These are phyloP conservation scores for Ciconia boyciana DNA, from an alignment of 2,113 vertebrate genomes.

Conservation along the genomic window DNA sequence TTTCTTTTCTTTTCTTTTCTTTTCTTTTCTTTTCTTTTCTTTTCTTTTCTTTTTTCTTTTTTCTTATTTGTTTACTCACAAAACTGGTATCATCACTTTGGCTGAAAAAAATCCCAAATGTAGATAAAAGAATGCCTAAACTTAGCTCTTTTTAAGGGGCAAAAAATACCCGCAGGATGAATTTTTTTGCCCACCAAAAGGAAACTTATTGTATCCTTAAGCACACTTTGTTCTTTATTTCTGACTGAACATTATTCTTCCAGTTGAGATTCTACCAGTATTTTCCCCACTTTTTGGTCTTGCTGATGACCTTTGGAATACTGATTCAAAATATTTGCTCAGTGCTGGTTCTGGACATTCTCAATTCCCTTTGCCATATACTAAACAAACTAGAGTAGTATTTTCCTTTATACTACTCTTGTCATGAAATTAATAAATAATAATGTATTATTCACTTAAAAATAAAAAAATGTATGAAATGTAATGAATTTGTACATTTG, in stretches of 20 bases:
- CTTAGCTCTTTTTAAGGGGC: background rate
- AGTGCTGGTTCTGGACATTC: background rate
- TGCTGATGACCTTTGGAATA: background rate
- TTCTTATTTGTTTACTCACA: background rate
- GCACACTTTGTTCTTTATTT: background rate
- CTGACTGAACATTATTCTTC: background rate
- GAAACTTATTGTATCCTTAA: background rate
- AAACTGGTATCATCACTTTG: background rate
- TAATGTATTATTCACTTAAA: background rate
- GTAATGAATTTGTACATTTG: slow-evolving; percentile 5
- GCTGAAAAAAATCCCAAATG: background rate
- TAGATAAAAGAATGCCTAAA: background rate
- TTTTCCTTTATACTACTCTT: background rate
- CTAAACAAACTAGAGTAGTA: background rate
- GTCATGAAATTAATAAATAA: background rate
- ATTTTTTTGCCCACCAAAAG: background rate
- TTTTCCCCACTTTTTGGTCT: background rate
- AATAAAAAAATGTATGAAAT: background rate
- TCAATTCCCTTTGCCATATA: background rate
- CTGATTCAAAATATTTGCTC: background rate
- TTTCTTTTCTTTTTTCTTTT: background rate
- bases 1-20: too few relatives aligned
- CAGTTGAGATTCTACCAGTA: background rate
- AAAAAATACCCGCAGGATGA: background rate
- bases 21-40: too few relatives aligned